Conservation (phyloP, 37 sponge, comb jelly and placozoan genomes). For the Crambe crambe region DNA sequence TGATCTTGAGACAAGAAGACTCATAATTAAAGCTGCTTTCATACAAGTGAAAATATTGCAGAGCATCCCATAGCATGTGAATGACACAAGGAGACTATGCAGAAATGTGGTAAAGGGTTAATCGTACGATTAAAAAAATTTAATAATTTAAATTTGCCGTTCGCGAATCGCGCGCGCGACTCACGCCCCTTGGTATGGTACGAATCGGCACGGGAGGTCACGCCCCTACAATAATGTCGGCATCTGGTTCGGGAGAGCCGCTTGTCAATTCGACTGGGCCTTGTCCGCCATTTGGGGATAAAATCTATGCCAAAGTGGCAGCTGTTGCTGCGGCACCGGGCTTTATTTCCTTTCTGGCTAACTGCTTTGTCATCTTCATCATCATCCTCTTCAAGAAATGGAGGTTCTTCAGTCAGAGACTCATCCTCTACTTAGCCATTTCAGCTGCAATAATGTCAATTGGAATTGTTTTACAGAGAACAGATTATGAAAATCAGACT, state of each 20-base stretch:
- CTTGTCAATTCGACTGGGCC: neutral
- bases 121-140: too few relatives aligned
- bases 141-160: too few relatives aligned
- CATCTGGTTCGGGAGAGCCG: neutral
- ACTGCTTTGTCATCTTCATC: constrained; percentile 41
- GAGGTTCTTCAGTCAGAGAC: constrained; percentile 67
- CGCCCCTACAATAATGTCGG: neutral
- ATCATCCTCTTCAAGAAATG: constrained; percentile 81
- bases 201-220: too few relatives aligned
- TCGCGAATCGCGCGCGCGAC: too few relatives aligned
- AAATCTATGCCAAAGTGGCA: constrained; percentile 9
- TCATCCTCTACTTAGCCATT: constrained; percentile 72
- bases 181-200: too few relatives aligned
- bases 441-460: constrained; percentile 38
- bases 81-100: too few relatives aligned
- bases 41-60: too few relatives aligned
- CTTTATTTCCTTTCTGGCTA: constrained; percentile 27
- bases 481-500: constrained; percentile 16
- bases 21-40: neutral
- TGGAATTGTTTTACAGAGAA: constrained; percentile 7
- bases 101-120: too few relatives aligned
- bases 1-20: constrained; percentile 20
- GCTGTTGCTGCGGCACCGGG: neutral
- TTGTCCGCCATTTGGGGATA: neutral
- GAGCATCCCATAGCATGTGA: too few relatives aligned